phyloP scores from a whole-genome alignment of 2,888 invertebrate genomes.

The Epirrhoe alternata region DNA sequence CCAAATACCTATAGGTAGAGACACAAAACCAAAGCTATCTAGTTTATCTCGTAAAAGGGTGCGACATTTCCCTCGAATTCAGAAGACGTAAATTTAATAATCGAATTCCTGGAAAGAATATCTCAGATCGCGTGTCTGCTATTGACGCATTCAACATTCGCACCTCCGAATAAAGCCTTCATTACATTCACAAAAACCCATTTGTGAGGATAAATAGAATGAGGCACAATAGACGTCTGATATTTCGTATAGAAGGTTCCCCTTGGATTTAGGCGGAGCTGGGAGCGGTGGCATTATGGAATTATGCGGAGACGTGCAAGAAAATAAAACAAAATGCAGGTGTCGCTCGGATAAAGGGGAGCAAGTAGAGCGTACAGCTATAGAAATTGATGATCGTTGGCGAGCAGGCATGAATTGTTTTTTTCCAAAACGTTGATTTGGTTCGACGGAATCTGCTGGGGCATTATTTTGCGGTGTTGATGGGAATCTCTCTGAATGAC shows the following conservation, averaged over 20 bases:
- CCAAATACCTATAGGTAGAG: slow-evolving; percentile 8
- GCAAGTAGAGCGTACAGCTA: slow-evolving; percentile 27
- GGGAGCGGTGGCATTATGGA: slow-evolving; percentile 73
- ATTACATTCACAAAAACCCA: slow-evolving; percentile 79
- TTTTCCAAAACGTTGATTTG: slow-evolving; percentile 12
- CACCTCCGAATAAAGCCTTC: slow-evolving; percentile 81
- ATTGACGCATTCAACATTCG: slow-evolving; percentile 71
- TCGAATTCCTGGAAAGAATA: slow-evolving; percentile 54
- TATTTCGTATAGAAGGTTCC: slow-evolving; percentile 80
- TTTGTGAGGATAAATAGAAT: slow-evolving; percentile 77
- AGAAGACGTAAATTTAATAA: slow-evolving; percentile 45
- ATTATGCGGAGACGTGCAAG: slow-evolving; percentile 77
- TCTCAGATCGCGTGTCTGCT: slow-evolving; percentile 59
- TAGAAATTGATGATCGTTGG: slow-evolving; percentile 34
- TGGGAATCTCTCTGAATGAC: slow-evolving; percentile 2
- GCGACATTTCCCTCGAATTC: slow-evolving; percentile 15
- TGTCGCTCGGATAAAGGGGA: slow-evolving; percentile 65
- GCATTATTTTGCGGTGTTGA: slow-evolving; percentile 19
- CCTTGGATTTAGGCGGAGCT: slow-evolving; percentile 74
- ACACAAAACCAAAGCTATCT: not conserved
- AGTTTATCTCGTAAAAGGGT: slow-evolving; percentile 11
- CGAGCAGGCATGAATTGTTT: slow-evolving; percentile 25
- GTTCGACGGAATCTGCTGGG: slow-evolving; percentile 9
- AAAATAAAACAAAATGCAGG: slow-evolving; percentile 81
- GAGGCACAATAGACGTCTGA: slow-evolving; percentile 74